Percentiles rank a stretch among this genome's conserved stretches.
These are phyloP conservation scores for Stichopus chloronotus DNA, from an alignment of 35 echinoderm and acorn worm genomes.

Conservation along the genomic window DNA sequence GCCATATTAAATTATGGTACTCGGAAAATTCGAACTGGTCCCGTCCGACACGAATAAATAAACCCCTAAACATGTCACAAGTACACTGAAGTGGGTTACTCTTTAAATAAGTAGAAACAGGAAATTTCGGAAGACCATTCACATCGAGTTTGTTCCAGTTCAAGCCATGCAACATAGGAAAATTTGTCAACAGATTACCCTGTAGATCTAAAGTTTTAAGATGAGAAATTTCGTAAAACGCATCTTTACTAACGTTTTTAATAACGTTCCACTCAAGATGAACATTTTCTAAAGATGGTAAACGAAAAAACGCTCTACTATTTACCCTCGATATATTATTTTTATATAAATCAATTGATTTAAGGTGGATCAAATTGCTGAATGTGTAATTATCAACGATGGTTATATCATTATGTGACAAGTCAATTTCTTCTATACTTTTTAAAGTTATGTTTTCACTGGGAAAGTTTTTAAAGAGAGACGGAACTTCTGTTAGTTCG, in stretches of 20 bases:
- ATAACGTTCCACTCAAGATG: background rate
- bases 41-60: background rate
- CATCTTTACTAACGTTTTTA: background rate
- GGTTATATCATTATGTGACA: background rate
- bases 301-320: background rate
- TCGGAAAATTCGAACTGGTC: background rate
- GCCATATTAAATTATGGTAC: background rate
- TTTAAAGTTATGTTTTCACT: background rate
- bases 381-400: background rate
- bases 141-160: background rate
- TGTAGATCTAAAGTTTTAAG: background rate
- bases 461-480: background rate
- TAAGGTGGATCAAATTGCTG: background rate
- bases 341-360: background rate
- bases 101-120: background rate
- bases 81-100: background rate
- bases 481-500: background rate
- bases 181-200: background rate
- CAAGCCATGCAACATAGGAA: background rate
- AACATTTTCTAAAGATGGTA: background rate
- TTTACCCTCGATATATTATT: background rate
- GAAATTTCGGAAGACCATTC: background rate
- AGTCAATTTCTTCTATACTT: constrained; percentile 2
- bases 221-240: background rate
- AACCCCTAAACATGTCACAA: constrained; percentile 23